A percentile compares a stretch with the other conserved stretches of the same genome.
These are phyloP conservation scores for Prunella strophiata DNA, from an alignment of 2,797 vertebrate genomes.

Conservation along the genomic window DNA sequence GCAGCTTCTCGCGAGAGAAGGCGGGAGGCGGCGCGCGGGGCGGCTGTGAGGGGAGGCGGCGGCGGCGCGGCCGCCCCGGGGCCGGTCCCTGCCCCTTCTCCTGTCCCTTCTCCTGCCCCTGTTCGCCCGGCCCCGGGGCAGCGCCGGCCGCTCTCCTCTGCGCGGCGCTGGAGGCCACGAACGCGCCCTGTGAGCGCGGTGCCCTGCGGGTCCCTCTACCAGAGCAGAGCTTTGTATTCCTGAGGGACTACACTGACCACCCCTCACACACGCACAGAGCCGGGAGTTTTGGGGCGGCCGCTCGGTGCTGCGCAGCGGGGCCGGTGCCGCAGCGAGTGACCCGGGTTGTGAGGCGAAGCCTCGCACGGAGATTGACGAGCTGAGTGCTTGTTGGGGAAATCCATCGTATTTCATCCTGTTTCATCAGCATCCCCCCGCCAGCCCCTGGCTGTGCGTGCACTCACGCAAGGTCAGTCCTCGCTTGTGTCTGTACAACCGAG, in stretches of 20 bases:
- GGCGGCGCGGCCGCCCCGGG: accelerated
- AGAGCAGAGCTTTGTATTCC: too few species aligned
- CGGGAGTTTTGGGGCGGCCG: not conserved
- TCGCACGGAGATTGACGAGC: not conserved
- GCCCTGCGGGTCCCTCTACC: accelerated
- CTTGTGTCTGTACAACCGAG: not conserved
- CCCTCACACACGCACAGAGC: not conserved
- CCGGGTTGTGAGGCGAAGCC: not conserved
- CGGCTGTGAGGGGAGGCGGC: not conserved
- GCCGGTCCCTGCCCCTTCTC: too few species aligned
- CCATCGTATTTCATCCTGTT: accelerated
- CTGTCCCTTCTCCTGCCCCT: too few species aligned
- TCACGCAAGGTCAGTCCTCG: not conserved
- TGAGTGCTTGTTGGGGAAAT: not conserved
- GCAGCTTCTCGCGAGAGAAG: not conserved
- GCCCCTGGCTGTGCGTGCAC: accelerated
- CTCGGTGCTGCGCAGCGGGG: not conserved
- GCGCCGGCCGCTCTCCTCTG: accelerated
- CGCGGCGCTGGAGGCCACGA: accelerated
- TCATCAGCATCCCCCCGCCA: not conserved
- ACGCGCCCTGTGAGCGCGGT: accelerated
- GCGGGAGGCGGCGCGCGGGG: not conserved
- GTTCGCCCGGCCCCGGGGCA: not conserved
- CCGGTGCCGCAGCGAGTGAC: not conserved
- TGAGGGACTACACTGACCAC: not conserved